Percentiles rank a stretch among this genome's conserved stretches.
These are phyloP conservation scores for Fistularia commersonii DNA, from an alignment of 2,797 vertebrate genomes.

Conservation along the genomic window DNA sequence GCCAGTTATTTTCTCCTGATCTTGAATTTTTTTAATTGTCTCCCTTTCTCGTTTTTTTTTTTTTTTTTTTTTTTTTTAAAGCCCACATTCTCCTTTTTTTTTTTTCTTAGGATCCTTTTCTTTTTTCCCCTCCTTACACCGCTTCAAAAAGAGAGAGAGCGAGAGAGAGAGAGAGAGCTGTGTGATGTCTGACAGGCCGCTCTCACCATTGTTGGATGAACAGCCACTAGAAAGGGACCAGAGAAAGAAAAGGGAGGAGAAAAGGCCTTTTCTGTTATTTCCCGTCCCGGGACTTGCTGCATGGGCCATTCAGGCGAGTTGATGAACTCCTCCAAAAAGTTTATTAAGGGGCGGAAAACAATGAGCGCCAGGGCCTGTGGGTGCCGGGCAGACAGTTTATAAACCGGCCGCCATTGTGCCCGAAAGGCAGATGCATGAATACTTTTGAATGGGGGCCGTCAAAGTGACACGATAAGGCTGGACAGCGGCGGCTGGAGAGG, in stretches of 20 bases:
- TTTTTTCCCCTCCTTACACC: slow-evolving; percentile 60
- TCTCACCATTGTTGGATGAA: slow-evolving; percentile 79
- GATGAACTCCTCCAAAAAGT: slow-evolving; percentile 99
- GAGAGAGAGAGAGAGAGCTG: slow-evolving; percentile 56
- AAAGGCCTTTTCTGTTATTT: slow-evolving; percentile 89
- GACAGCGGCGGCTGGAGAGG: slow-evolving; percentile 93
- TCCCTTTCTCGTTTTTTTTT: too few species aligned
- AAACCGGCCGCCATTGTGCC: slow-evolving; percentile 93
- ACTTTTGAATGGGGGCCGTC: slow-evolving; percentile 93
- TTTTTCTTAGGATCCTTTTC: slow-evolving; percentile 35
- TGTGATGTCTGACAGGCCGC: slow-evolving; percentile 83
- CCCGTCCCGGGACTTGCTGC: slow-evolving; percentile 88
- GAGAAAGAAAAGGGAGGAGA: slow-evolving; percentile 72
- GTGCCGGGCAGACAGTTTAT: slow-evolving; percentile 94
- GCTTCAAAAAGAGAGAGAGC: slow-evolving; percentile 51
- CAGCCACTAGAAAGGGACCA: slow-evolving; percentile 68
- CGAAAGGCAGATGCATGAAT: slow-evolving; percentile 94
- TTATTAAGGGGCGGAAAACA: slow-evolving; percentile 98
- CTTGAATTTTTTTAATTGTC: slow-evolving; percentile 31
- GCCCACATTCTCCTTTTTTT: slow-evolving; percentile 62
- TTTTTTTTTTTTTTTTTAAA: slow-evolving; percentile 64
- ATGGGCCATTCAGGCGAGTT: slow-evolving; percentile 94
- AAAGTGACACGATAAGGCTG: slow-evolving; percentile 97
- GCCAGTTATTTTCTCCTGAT: too few species aligned
- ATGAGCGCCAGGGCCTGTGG: slow-evolving; percentile 87